phyloP scores from a whole-genome alignment of 1,140 invertebrate species.

The Drosophila kurseongensis region DNA sequence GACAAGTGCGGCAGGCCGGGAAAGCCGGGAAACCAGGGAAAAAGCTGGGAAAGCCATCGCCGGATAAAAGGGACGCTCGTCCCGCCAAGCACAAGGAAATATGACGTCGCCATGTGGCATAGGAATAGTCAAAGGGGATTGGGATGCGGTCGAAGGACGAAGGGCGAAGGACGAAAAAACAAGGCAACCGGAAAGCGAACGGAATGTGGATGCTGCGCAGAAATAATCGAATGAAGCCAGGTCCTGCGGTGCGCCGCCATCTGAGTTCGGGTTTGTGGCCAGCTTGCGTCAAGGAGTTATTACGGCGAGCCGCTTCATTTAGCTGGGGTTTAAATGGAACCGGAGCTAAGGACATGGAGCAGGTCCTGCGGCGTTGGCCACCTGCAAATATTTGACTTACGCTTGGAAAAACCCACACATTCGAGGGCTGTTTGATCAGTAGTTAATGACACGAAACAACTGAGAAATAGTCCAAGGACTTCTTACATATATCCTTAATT shows the following conservation, averaged over 20 bases:
- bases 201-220: slow-evolving; percentile 73
- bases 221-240: slow-evolving; percentile 73
- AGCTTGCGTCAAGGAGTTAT: slow-evolving; percentile 43
- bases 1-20: slow-evolving; percentile 55
- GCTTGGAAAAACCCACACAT: slow-evolving; percentile 20
- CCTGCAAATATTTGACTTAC: slow-evolving; percentile 63
- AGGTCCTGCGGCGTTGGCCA: slow-evolving; percentile 32
- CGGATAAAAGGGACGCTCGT: background rate
- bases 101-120: slow-evolving; percentile 67
- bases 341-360: background rate
- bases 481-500: background rate
- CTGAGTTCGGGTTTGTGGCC: slow-evolving; percentile 8
- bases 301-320: slow-evolving; percentile 71
- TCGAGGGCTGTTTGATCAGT: slow-evolving; percentile 30
- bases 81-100: slow-evolving; percentile 56
- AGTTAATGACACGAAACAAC: too few relatives aligned
- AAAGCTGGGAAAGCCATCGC: background rate
- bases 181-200: slow-evolving; percentile 68
- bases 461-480: background rate
- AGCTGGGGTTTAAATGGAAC: slow-evolving; percentile 23
- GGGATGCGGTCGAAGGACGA: too few relatives aligned
- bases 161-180: slow-evolving; percentile 17
- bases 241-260: background rate
- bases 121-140: slow-evolving; percentile 57
- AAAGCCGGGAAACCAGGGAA: slow-evolving; percentile 1